phyloP scores from a whole-genome alignment of 2,888 invertebrate genomes.

The Notocelia uddmanniana region DNA sequence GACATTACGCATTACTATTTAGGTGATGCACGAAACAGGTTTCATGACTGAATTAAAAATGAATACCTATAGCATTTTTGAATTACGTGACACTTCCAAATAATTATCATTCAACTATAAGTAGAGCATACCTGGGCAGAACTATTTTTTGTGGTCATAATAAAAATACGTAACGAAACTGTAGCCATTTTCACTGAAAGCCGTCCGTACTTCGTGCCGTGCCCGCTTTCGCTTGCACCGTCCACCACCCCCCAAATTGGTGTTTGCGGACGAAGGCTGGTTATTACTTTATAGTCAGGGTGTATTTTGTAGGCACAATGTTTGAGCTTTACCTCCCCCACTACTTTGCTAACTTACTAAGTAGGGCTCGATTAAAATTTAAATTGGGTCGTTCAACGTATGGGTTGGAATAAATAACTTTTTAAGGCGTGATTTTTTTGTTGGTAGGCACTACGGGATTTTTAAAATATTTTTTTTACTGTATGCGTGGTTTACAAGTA shows the following conservation, averaged over 20 bases:
- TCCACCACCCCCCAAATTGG: conserved; percentile 55
- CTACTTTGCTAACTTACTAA: conserved; percentile 37
- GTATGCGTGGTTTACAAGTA: too few relatives aligned
- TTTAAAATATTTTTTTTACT: neutral
- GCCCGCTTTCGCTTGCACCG: conserved; percentile 56
- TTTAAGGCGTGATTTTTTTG: conserved; percentile 7
- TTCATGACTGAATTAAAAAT: too few relatives aligned
- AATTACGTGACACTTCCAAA: too few relatives aligned
- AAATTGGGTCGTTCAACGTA: conserved; percentile 48
- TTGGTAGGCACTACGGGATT: neutral
- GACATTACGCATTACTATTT: too few relatives aligned
- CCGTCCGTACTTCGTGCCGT: neutral
- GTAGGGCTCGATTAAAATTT: conserved; percentile 45
- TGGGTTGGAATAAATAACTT: conserved; percentile 27
- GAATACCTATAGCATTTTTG: too few relatives aligned
- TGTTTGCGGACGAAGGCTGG: conserved; percentile 68
- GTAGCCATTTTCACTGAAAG: neutral
- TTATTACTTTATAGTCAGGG: conserved; percentile 72
- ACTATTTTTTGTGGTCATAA: too few relatives aligned
- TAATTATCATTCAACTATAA: too few relatives aligned
- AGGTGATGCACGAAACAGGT: too few relatives aligned
- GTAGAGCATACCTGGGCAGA: too few relatives aligned
- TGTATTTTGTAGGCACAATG: conserved; percentile 67
- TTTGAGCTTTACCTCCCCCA: conserved; percentile 53
- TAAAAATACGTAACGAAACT: too few relatives aligned